Percentiles rank a stretch among this genome's conserved stretches.
Conservation (phyloP, 2,888 invertebrate species). For the Sminthurides aquaticus region DNA sequence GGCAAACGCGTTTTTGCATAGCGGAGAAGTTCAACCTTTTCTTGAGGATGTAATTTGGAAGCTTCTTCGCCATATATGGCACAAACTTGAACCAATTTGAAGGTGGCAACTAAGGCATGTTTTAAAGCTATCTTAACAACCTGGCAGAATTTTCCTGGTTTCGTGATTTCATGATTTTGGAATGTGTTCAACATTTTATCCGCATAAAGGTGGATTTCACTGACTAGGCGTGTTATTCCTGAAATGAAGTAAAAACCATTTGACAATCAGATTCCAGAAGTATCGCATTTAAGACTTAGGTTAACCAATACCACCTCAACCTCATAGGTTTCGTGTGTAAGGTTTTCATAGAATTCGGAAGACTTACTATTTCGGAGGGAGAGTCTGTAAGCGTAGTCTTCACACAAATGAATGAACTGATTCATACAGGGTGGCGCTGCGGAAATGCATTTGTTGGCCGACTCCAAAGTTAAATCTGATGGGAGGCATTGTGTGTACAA, state of each 20-base stretch:
- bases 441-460: slow-evolving; percentile 54
- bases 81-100: slow-evolving; percentile 56
- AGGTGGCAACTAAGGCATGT: slow-evolving; percentile 55
- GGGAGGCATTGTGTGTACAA: slow-evolving; percentile 60
- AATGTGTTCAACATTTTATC: slow-evolving; percentile 44
- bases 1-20: slow-evolving; percentile 60
- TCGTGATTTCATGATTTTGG: slow-evolving; percentile 44
- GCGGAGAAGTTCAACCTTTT: slow-evolving; percentile 60
- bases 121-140: slow-evolving; percentile 57
- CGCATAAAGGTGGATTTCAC: slow-evolving; percentile 58
- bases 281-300: too few species aligned
- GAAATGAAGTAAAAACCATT: slow-evolving; percentile 15
- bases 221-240: slow-evolving; percentile 59
- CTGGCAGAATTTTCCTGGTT: slow-evolving; percentile 57
- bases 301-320: too few species aligned
- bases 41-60: slow-evolving; percentile 55
- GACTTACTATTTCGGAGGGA: slow-evolving; percentile 58
- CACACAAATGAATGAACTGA: slow-evolving; percentile 54
- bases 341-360: too few species aligned
- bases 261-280: not conserved
- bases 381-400: slow-evolving; percentile 57
- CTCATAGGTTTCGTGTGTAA: too few species aligned
- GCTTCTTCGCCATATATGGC: slow-evolving; percentile 60
- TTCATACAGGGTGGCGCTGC: slow-evolving; percentile 50
- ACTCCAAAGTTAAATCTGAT: slow-evolving; percentile 54